Evolutionary conservation across 2,888 invertebrate genomes (phyloP), one percentile per base, ranked within the genome.

Genomic region (Sminthurides aquaticus): DNA sequence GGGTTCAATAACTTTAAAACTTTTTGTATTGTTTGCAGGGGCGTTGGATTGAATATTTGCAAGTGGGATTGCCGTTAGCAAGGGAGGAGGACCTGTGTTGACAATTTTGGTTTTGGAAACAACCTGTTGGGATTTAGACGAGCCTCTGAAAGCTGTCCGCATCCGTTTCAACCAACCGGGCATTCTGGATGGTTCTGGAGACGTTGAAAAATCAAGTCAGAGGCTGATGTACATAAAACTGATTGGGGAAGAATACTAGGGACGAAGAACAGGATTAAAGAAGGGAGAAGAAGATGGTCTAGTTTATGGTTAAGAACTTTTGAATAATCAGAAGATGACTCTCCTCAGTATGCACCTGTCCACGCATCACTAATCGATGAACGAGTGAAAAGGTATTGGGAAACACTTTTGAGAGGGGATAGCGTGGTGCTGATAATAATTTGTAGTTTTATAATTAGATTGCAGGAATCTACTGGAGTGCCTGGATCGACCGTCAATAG

Each of bases 1-100:
- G 5, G 63, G 57, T n/a, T 63, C 63, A 20, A 34, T 34, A 34
- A 63, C 25, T 49, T 63, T 48, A 34, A 34, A 34, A 5, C 8
- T 5, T 15, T 34, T 34, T 15, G 15, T 15, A 34, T 15, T 15
- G 43, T 34, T 34, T 15, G 43, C 5, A 5, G 5, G 43, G 8
- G 15, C 43, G 43, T 5, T 15, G 43, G 43, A 34, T 34, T 34
- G 43, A 5, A 34, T 34, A 5, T 34, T 34, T 15, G 5, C 43
- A 34, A 34, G 43, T 15, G 43, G 43, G 15, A 34, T 34, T 11
- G 43, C 43, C 15, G 43, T 34, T 15, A 34, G 15, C 43, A 34
- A 34, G 8, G 43, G 43, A 5, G 43, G 43, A 5, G 43, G 43
- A 34, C 43, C n/a, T n/a, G n/a, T n/a, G n/a, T n/a, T 34, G 15